Conservation (phyloP, 1,140 invertebrate genomes). For the Drosophila malerkotliana region DNA sequence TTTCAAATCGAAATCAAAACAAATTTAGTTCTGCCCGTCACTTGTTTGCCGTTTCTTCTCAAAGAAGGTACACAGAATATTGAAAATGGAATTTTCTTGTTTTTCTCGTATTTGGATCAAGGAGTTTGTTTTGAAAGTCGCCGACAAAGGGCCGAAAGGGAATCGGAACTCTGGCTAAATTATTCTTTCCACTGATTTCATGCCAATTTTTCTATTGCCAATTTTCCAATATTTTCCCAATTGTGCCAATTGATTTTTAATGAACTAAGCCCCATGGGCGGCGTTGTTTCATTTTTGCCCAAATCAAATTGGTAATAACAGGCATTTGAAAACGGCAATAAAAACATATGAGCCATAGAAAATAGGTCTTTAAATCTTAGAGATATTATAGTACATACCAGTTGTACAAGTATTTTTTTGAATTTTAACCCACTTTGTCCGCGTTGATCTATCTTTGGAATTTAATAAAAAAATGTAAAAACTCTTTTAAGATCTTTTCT, state of each 20-base stretch:
- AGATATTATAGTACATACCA: no score
- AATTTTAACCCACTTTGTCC: no score
- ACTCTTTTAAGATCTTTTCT: no score
- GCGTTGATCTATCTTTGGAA: no score
- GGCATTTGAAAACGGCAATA: not conserved
- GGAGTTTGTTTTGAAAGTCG: conserved; percentile 52
- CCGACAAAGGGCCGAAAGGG: conserved; percentile 23
- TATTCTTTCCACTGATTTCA: conserved; percentile 12
- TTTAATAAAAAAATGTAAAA: no score
- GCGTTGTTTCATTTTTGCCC: not conserved
- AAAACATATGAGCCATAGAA: not conserved
- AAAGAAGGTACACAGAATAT: not conserved
- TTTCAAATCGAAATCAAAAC: conserved; percentile 75
- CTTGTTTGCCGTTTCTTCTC: conserved; percentile 12
- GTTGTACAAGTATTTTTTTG: no score
- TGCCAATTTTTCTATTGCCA: conserved; percentile 19
- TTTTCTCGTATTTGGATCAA: conserved; percentile 25
- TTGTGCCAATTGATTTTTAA: conserved; percentile 30
- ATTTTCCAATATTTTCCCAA: not conserved
- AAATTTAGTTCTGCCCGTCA: conserved; percentile 68
- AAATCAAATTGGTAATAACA: not conserved
- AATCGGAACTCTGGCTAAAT: conserved; percentile 15
- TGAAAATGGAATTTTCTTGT: not conserved
- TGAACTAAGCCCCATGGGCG: conserved; percentile 36
- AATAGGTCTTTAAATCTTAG: no score